Conservation (phyloP, 2,797 vertebrate genomes). For the Salmo trutta region DNA sequence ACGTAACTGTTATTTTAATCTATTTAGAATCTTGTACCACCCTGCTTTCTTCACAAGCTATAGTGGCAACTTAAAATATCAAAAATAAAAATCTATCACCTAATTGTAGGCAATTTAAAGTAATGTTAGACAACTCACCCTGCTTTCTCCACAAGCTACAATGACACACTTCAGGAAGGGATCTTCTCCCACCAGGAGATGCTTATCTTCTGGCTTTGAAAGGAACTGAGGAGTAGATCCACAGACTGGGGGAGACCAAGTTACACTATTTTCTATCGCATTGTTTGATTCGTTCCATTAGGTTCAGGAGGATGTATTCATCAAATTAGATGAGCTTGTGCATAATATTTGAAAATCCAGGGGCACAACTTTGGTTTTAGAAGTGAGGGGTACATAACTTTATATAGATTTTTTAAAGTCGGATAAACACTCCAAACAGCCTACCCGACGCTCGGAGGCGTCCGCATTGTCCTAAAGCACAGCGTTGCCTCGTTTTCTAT, state of each 20-base stretch:
- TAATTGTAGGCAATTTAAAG: neutral
- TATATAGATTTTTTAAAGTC: neutral
- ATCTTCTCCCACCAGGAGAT: conserved; percentile 59
- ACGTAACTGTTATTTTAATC: conserved; percentile 16
- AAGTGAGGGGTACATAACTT: neutral
- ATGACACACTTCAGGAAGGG: conserved; percentile 52
- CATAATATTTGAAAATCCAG: conserved; percentile 26
- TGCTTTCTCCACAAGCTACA: conserved; percentile 30
- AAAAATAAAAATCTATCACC: too few species aligned
- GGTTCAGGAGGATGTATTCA: neutral
- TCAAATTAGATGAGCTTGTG: neutral
- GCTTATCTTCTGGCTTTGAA: conserved; percentile 46
- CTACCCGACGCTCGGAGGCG: too few species aligned
- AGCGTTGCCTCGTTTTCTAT: too few species aligned
- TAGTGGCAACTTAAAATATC: too few species aligned
- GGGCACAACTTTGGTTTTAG: neutral
- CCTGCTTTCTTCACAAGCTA: neutral
- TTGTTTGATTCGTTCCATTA: conserved; percentile 37
- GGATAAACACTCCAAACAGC: too few species aligned
- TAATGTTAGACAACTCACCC: conserved; percentile 8
- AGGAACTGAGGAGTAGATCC: conserved; percentile 50
- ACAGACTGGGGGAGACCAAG: conserved; percentile 49
- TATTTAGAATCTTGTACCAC: neutral
- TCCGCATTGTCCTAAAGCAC: too few species aligned
- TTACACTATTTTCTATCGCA: conserved; percentile 42